Conservation (phyloP, 2,888 invertebrate species). For the Philereme vetulata region DNA sequence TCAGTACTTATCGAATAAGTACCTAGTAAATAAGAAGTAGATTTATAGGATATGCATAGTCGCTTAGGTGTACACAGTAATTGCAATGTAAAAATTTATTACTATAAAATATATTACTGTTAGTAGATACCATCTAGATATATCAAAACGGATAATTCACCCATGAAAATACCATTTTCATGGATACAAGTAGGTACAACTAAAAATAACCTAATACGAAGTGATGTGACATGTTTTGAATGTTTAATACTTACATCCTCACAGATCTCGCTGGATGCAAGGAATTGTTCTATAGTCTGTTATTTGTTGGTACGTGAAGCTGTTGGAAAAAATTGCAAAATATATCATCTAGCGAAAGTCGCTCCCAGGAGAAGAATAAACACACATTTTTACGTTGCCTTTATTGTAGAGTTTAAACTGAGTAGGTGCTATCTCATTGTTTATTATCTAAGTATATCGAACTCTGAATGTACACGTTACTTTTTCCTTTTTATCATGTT, state of each 20-base stretch:
- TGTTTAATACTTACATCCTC: constrained; percentile 21
- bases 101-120: no score
- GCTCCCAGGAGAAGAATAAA: not conserved
- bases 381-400: not conserved
- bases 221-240: constrained; percentile 27
- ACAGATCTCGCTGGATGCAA: constrained; percentile 8
- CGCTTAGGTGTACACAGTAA: no score
- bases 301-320: constrained; percentile 9
- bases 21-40: no score
- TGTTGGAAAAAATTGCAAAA: constrained; percentile 2
- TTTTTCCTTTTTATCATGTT: no score
- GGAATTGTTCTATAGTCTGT: constrained; percentile 24
- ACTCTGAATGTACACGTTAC: no score
- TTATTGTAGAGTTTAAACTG: not conserved
- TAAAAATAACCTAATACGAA: constrained; percentile 8
- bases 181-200: not conserved
- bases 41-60: no score
- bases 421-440: not conserved
- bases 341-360: not conserved
- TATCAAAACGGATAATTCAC: no score
- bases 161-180: not conserved
- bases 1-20: no score
- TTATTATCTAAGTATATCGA: no score
- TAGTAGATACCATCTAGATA: no score
- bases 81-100: no score